Conservation (phyloP, 2,113 vertebrate genomes). For the Pedetes capensis region DNA sequence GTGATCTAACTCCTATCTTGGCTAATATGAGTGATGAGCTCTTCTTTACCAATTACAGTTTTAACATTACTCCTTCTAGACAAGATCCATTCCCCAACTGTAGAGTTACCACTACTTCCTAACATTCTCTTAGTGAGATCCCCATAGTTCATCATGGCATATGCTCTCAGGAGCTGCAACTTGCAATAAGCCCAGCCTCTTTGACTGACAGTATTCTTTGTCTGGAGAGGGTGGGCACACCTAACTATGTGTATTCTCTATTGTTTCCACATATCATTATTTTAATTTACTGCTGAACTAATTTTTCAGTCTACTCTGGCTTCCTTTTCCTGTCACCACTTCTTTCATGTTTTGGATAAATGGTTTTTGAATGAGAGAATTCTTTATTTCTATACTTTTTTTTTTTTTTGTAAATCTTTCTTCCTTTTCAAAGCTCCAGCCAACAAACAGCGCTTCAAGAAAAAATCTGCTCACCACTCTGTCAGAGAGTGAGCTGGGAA, state of each 20-base stretch:
- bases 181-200: neutral
- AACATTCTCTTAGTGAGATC: neutral
- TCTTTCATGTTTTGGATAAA: neutral
- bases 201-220: too few species aligned
- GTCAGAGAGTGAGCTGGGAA: neutral
- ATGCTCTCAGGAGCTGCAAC: neutral
- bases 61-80: neutral
- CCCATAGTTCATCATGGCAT: neutral
- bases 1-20: neutral
- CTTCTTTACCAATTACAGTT: neutral
- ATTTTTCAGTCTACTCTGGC: neutral
- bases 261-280: neutral
- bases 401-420: neutral
- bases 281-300: neutral
- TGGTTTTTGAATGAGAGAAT: neutral
- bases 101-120: neutral
- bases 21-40: neutral
- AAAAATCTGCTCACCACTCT: neutral
- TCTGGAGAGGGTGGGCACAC: accelerated
- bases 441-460: neutral
- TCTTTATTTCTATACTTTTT: neutral
- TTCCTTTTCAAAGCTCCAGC: neutral
- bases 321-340: neutral
- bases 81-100: neutral
- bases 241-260: too few species aligned